Base-by-base conservation (phyloP, 1,140 invertebrate species). In the Drosophila ficusphila region DNA sequence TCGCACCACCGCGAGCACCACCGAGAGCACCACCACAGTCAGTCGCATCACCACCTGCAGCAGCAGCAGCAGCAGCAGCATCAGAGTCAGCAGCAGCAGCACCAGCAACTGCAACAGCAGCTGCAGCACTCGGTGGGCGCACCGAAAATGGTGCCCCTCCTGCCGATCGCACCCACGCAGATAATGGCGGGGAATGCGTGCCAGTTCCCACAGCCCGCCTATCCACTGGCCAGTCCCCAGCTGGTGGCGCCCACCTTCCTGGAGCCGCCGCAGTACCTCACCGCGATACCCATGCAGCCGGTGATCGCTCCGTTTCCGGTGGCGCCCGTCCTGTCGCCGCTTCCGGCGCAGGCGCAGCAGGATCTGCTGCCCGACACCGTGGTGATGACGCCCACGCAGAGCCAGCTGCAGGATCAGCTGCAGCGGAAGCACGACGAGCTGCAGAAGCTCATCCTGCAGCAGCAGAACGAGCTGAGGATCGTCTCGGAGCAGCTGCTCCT, bases 401-500 rank as follows among this genome's bases (percentile, higher is more conserved):
- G 93, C 27, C 94, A 95, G 75, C 92, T 95, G 36, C 94, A 96
- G 91, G 95, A 95, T 78, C 95, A 96, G 90, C 90, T 97, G 76
- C 95, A 97, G 88, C 93, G 95, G 2, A 97, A 97, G 74, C 96
- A 97, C 73, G 96, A 96, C 70, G 95, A 97, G 89, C 92, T 97
- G 25, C 96, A 97, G 74, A 95, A 96, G 77, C 93, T 96, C 69
- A 97, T 97, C 56, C 94, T 96, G 21, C 94, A 96, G 76, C 96
- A 97, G 79, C 96, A 97, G 82, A 96, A 97, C 85, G 96, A 97
- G 90, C 89, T 98, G 62, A 92, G 95, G 36, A 93, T 95, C 62
- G 96, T 97, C 2, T 96, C 96, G 16, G 96, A 97, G 85, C 96
- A 97, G 83, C 92, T 98, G 21, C 91, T 97, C n/a, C 94, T 97